Evolutionary conservation across 1,140 invertebrate genomes (phyloP), one percentile per base, ranked within the genome.

Genomic region (Achroia grisella): DNA sequence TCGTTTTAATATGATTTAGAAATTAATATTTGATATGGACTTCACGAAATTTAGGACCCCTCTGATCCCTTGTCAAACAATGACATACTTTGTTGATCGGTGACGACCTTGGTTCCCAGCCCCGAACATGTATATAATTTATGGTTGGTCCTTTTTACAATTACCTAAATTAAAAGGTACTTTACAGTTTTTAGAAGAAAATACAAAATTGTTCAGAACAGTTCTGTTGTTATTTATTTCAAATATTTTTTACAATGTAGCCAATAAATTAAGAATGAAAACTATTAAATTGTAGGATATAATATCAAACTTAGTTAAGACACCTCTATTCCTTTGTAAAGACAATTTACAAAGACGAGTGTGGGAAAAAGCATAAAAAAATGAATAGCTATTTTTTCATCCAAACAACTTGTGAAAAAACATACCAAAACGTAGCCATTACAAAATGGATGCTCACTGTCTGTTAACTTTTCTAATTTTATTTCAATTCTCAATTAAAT

Each of bases 151-250:
- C n/a, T n/a, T n/a, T n/a, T n/a, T n/a, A n/a, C n/a, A n/a, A n/a
- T n/a, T n/a, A n/a, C n/a, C n/a, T n/a, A n/a, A n/a, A n/a, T n/a
- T n/a, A n/a, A n/a, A n/a, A n/a, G n/a, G n/a, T n/a, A n/a, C n/a
- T n/a, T n/a, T n/a, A n/a, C n/a, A n/a, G n/a, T n/a, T n/a, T n/a
- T n/a, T n/a, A n/a, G n/a, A n/a, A n/a, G n/a, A 23, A 23, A 23
- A 23, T 2, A 31, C 10, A 2, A 31, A 41, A 31, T 27, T 54
- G 43, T 51, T 62, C 56, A 64, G 62, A 73, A 73, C 65, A 68
- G 61, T 70, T 71, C 66, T 57, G 52, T 62, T 71, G 71, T 64
- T 75, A 71, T 82, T 80, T 73, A 69, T 63, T 73, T 58, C 64
- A 65, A 71, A 65, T 66, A 69, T 53, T 59, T 56, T 65, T 65